A percentile compares a stretch with the other conserved stretches of the same genome.
Conservation (phyloP, 2,888 invertebrate species). For the Vanessa cardui region DNA sequence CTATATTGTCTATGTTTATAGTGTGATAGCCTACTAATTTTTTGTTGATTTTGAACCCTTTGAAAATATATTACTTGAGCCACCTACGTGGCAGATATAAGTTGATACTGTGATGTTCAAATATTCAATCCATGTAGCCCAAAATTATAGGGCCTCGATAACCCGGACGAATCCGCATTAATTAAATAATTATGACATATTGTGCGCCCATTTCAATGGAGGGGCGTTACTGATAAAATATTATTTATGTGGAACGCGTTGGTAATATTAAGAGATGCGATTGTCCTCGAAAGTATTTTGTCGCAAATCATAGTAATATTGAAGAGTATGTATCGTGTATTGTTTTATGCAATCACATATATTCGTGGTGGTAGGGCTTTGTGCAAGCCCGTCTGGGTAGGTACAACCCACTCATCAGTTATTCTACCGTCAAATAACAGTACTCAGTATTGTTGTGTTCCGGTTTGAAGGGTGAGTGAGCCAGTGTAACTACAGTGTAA, state of each 20-base stretch:
- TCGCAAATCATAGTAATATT: slow-evolving; percentile 6
- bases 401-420: no score
- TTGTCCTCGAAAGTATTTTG: slow-evolving; percentile 22
- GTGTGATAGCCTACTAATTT: no score
- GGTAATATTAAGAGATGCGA: slow-evolving; percentile 31
- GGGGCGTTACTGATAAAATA: slow-evolving; percentile 72
- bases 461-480: no score
- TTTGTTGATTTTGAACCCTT: neutral
- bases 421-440: no score
- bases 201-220: slow-evolving; percentile 73
- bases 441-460: no score
- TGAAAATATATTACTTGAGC: slow-evolving; percentile 4
- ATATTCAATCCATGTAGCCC: slow-evolving; percentile 56
- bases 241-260: slow-evolving; percentile 45
- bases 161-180: slow-evolving; percentile 72
- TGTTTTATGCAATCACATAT: no score
- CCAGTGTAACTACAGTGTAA: no score
- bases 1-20: no score
- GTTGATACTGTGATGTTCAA: slow-evolving; percentile 35
- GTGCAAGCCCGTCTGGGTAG: no score
- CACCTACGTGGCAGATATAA: slow-evolving; percentile 16
- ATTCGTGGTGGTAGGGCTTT: no score
- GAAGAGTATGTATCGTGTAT: no score
- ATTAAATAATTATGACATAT: slow-evolving; percentile 82
- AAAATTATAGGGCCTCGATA: slow-evolving; percentile 71